These are phyloP conservation scores for Paramormyrops kingsleyae DNA, from an alignment of 2,113 vertebrate genomes.

Conservation along the genomic window DNA sequence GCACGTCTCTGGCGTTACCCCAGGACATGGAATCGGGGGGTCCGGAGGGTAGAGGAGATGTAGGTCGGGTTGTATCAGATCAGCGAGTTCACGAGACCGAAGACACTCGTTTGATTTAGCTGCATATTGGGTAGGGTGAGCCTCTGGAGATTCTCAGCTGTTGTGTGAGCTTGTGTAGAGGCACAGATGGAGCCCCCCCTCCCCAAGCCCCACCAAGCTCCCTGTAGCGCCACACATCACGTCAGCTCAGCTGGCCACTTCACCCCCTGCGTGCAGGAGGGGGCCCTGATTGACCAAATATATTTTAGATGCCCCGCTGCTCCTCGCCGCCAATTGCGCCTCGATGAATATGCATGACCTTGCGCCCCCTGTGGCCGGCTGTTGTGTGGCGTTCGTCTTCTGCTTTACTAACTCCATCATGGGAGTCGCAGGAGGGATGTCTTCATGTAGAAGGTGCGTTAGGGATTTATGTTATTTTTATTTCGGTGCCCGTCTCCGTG, in stretches of 20 bases:
- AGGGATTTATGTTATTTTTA: background rate
- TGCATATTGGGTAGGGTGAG: background rate
- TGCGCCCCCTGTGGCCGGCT: background rate
- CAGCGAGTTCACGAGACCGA: background rate
- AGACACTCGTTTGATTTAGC: background rate
- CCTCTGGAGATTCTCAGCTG: slow-evolving; percentile 5
- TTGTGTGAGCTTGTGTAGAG: background rate
- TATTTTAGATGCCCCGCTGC: slow-evolving; percentile 14
- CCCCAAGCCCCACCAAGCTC: background rate
- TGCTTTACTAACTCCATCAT: background rate
- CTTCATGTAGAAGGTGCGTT: background rate
- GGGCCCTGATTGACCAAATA: slow-evolving; percentile 1
- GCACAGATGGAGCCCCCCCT: background rate
- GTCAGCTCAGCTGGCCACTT: too few relatives aligned
- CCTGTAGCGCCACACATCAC: background rate
- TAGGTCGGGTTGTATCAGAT: background rate
- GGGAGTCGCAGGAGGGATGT: background rate
- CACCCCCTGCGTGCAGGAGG: background rate
- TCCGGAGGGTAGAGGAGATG: background rate
- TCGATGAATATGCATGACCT: slow-evolving; percentile 17
- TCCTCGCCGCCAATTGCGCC: background rate
- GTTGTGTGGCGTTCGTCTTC: background rate
- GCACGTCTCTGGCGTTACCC: background rate
- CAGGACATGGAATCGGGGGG: background rate
- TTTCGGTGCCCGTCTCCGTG: background rate